These are phyloP conservation scores for Pseudorhombus dupliciocellatus DNA, from an alignment of 2,113 vertebrate genomes.

Conservation along the genomic window DNA sequence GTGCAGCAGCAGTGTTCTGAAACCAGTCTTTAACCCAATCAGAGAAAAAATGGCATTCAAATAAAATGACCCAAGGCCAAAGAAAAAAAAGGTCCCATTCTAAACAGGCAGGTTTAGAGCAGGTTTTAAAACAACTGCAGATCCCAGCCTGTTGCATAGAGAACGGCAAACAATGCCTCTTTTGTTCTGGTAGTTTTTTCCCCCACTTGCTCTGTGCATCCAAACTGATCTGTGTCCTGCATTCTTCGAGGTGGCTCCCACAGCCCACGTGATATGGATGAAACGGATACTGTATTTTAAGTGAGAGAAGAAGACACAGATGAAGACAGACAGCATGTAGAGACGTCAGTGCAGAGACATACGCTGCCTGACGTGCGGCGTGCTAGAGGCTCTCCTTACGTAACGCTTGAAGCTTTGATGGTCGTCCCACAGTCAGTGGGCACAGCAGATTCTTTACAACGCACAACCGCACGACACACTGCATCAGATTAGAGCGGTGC, in stretches of 20 bases:
- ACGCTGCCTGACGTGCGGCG: constrained; percentile 43
- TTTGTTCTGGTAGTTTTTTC: neutral
- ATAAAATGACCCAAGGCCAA: too few relatives aligned
- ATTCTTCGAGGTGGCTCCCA: constrained; percentile 32
- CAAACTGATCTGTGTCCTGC: constrained; percentile 24
- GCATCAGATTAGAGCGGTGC: neutral
- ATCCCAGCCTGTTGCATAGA: neutral
- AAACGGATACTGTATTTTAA: constrained; percentile 29
- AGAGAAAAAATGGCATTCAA: too few relatives aligned
- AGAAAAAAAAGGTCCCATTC: too few relatives aligned
- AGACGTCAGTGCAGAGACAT: constrained; percentile 12
- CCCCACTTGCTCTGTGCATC: constrained; percentile 13
- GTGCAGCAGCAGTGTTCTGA: too few relatives aligned
- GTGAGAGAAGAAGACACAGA: constrained; percentile 27
- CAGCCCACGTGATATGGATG: constrained; percentile 63
- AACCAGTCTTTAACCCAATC: too few relatives aligned
- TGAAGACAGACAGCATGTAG: constrained; percentile 22
- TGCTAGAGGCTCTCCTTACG: constrained; percentile 66
- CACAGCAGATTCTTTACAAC: constrained; percentile 38
- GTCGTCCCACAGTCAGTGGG: constrained; percentile 66
- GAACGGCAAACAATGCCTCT: too few relatives aligned
- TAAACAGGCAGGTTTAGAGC: too few relatives aligned
- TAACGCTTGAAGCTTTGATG: constrained; percentile 52
- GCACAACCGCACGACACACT: constrained; percentile 9
- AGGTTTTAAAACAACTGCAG: neutral